Percentiles rank a stretch among this genome's conserved stretches.
These are phyloP conservation scores for Pseudopipra pipra DNA, from an alignment of 2,113 vertebrate species.

Conservation along the genomic window DNA sequence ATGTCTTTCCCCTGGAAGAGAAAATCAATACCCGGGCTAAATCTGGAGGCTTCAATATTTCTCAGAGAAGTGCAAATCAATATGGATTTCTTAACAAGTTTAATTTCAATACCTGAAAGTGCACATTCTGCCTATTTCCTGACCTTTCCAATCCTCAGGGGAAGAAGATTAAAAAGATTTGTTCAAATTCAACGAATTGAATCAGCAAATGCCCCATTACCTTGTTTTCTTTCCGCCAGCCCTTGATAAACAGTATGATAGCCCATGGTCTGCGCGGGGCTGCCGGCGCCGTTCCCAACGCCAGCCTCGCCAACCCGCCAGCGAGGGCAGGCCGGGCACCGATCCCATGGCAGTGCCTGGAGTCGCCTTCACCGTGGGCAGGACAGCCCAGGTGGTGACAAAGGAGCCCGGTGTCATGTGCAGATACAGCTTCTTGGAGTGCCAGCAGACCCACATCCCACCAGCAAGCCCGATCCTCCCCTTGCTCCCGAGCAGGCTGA, in stretches of 20 bases:
- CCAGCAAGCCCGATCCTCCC: not conserved
- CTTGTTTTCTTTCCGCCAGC: slow-evolving; percentile 2
- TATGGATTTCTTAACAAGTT: slow-evolving; percentile 65
- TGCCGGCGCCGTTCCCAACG: accelerated
- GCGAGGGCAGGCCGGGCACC: accelerated
- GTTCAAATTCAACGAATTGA: slow-evolving; percentile 25
- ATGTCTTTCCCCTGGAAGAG: slow-evolving; percentile 45
- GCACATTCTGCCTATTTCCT: slow-evolving; percentile 25
- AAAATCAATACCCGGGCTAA: slow-evolving; percentile 58
- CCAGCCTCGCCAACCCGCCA: accelerated
- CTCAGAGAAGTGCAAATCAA: slow-evolving; percentile 57
- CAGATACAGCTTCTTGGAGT: not conserved
- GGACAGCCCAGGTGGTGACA: accelerated
- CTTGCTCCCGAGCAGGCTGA: not conserved
- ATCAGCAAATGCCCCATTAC: slow-evolving; percentile 37
- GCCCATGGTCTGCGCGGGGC: not conserved
- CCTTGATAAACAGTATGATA: not conserved
- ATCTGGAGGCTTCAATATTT: slow-evolving; percentile 50
- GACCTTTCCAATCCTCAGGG: slow-evolving; percentile 15
- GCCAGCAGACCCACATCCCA: not conserved
- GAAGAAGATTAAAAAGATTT: slow-evolving; percentile 28
- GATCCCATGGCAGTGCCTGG: accelerated
- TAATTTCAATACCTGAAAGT: slow-evolving; percentile 59
- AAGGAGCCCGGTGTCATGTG: accelerated
- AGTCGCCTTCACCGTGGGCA: accelerated